Conservation (phyloP, 2,113 vertebrate genomes). For the Arothron firmamentum region DNA sequence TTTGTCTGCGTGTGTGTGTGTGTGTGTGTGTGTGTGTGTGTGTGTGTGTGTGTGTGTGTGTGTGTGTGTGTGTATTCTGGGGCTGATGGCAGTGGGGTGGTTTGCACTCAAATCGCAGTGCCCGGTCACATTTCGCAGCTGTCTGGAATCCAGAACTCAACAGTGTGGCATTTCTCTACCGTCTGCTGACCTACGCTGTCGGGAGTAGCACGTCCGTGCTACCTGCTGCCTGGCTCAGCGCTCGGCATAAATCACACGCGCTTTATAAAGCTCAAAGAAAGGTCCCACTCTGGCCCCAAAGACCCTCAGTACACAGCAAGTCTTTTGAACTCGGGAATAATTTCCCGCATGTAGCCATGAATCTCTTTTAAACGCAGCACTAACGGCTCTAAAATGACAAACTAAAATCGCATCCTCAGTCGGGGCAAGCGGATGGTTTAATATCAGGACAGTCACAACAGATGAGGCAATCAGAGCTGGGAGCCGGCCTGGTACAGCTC, state of each 20-base stretch:
- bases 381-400: constrained; percentile 1
- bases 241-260: constrained; percentile 40
- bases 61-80: background rate
- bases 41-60: constrained; percentile 3
- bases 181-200: constrained; percentile 63
- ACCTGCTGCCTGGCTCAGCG: constrained; percentile 72
- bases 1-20: background rate
- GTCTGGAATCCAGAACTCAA: constrained; percentile 64
- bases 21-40: constrained; percentile 9
- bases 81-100: too few relatives aligned
- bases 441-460: background rate
- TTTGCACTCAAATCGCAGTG: constrained; percentile 56
- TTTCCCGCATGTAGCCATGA: background rate
- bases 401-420: too few relatives aligned
- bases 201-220: constrained; percentile 61
- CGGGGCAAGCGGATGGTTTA: too few relatives aligned
- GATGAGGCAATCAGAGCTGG: constrained; percentile 8
- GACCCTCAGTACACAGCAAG: background rate
- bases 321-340: background rate
- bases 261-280: constrained; percentile 24
- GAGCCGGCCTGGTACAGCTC: constrained; percentile 24
- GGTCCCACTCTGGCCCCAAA: constrained; percentile 1
- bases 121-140: constrained; percentile 73
- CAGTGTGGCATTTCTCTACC: constrained; percentile 78
- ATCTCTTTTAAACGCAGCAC: too few relatives aligned